These are phyloP conservation scores for Clanis bilineata DNA, from an alignment of 2,888 invertebrate species.

Conservation along the genomic window DNA sequence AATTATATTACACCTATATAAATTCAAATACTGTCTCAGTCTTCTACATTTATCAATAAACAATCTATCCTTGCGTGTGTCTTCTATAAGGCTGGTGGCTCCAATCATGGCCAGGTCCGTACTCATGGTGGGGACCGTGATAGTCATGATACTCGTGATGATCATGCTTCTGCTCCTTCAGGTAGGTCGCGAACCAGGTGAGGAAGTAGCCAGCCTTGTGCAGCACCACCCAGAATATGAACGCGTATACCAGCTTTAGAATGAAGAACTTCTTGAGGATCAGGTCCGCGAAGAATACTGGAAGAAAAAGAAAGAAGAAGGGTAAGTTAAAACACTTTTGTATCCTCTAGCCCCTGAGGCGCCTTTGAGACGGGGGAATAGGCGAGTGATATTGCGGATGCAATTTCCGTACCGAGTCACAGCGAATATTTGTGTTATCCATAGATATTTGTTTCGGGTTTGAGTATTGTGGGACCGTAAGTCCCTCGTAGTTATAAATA, in stretches of 20 bases:
- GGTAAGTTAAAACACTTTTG: background rate
- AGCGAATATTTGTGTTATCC: no score
- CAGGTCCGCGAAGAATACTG: conserved; percentile 71
- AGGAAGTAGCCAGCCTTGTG: conserved; percentile 77
- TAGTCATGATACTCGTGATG: conserved; percentile 44
- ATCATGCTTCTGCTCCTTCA: conserved; percentile 64
- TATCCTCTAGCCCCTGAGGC: no score
- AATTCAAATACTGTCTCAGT: no score
- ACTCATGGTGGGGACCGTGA: conserved; percentile 42
- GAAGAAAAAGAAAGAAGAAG: conserved; percentile 25
- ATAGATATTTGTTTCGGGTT: no score
- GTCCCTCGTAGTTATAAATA: no score
- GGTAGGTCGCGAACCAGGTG: conserved; percentile 66
- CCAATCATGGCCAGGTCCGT: conserved; percentile 29
- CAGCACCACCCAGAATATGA: conserved; percentile 66
- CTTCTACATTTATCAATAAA: no score
- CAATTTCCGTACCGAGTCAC: no score
- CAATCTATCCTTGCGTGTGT: conserved; percentile 6
- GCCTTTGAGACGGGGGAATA: no score
- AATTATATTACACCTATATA: no score
- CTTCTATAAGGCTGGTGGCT: conserved; percentile 22
- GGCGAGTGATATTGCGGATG: no score
- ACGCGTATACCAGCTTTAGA: conserved; percentile 68
- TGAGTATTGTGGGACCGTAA: no score
- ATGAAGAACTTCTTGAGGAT: conserved; percentile 72